A percentile compares a stretch with the other conserved stretches of the same genome.
These are phyloP conservation scores for Parotocinclus haroldoi DNA, from an alignment of 2,797 vertebrate genomes.

Conservation along the genomic window DNA sequence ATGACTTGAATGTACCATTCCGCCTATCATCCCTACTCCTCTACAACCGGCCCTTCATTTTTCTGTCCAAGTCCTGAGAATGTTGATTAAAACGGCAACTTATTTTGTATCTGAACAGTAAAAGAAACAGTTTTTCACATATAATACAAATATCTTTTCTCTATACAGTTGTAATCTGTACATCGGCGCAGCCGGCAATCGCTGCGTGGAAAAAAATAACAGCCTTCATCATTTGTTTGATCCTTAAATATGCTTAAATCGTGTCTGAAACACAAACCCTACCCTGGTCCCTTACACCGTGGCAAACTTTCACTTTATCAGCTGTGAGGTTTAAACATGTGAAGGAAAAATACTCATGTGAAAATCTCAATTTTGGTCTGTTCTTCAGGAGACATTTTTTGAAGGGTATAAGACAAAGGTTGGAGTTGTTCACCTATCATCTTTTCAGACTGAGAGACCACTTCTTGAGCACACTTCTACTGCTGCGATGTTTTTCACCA, in stretches of 20 bases:
- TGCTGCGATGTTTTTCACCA: constrained; percentile 69
- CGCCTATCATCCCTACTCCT: constrained; percentile 30
- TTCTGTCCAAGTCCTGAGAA: constrained; percentile 97
- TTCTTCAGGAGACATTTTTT: background rate
- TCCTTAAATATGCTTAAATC: constrained; percentile 36
- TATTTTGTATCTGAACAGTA: constrained; percentile 86
- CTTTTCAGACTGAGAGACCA: constrained; percentile 12
- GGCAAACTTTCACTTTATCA: constrained; percentile 61
- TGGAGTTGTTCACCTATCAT: background rate
- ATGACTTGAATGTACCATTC: constrained; percentile 50
- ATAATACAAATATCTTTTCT: constrained; percentile 81
- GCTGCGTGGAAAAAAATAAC: constrained; percentile 46
- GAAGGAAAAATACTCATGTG: background rate
- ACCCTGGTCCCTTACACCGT: constrained; percentile 67
- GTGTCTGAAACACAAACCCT: background rate
- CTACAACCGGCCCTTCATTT: constrained; percentile 64
- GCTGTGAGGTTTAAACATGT: constrained; percentile 20
- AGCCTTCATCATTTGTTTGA: constrained; percentile 33
- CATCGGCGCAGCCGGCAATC: constrained; percentile 81
- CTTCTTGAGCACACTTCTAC: constrained; percentile 9
- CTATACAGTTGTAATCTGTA: constrained; percentile 80
- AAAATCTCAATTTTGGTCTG: constrained; percentile 6
- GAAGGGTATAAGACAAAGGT: constrained; percentile 11
- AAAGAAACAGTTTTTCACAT: constrained; percentile 84
- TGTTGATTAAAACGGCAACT: constrained; percentile 93